A percentile compares a stretch with the other conserved stretches of the same genome.
Evolutionary conservation across 2,113 vertebrate species (phyloP).

Genomic region (Xerus inauris): DNA sequence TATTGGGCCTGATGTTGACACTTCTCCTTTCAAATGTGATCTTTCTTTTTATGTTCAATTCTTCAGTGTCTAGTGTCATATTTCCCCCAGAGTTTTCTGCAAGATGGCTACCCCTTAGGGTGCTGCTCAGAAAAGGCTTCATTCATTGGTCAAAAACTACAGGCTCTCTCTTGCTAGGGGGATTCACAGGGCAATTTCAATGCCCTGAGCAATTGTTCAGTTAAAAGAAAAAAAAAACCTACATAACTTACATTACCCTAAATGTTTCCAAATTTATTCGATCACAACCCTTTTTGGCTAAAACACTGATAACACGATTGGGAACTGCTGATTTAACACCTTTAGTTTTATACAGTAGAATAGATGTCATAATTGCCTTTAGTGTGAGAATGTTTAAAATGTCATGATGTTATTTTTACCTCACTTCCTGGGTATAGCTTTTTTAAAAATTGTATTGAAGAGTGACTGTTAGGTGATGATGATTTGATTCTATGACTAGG

Average conservation of each 20-base stretch:
- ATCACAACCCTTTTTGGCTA: not conserved
- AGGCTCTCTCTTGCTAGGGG: rapidly evolving
- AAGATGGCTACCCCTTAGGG: not conserved
- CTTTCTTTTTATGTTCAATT: not conserved
- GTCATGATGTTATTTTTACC: not conserved
- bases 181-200: not conserved
- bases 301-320: not conserved
- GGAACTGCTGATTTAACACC: not conserved
- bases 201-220: not conserved
- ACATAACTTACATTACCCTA: not conserved
- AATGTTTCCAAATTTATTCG: not conserved
- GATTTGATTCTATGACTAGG: not conserved
- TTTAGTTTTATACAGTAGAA: not conserved
- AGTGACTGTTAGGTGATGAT: not conserved
- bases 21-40: not conserved
- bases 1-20: not conserved
- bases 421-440: not conserved
- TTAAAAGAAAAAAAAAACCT: not conserved
- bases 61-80: not conserved
- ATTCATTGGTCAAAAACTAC: not conserved
- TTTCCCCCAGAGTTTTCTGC: not conserved
- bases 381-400: not conserved
- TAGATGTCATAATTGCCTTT: not conserved
- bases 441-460: not conserved
- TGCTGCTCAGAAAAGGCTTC: not conserved